phyloP scores from a whole-genome alignment of 2,797 vertebrate species.

The Tamandua tetradactyla region DNA sequence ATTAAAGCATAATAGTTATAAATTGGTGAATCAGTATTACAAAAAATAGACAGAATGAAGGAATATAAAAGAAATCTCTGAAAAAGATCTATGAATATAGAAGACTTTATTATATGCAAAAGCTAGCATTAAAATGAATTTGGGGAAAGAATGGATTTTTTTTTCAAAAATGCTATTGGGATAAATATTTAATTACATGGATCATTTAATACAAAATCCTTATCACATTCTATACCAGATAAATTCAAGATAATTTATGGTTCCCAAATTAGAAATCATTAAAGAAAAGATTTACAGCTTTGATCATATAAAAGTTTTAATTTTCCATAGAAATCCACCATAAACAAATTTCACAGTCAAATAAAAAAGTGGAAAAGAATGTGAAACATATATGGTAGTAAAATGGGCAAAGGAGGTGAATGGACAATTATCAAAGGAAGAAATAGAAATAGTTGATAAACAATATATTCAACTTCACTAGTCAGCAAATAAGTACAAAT shows the following conservation, averaged over 20 bases:
- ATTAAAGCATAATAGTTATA: neutral
- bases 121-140: neutral
- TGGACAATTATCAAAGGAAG: neutral
- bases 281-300: neutral
- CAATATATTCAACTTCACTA: neutral
- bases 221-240: neutral
- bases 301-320: neutral
- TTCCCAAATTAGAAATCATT: constrained; percentile 6
- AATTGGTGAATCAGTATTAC: neutral
- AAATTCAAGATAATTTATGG: neutral
- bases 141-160: neutral
- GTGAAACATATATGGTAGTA: neutral
- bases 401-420: neutral
- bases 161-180: neutral
- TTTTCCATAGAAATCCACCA: neutral
- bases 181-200: neutral
- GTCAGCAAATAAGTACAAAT: constrained; percentile 6
- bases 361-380: neutral
- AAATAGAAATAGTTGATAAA: neutral
- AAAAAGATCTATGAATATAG: neutral
- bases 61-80: neutral
- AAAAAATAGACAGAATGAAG: neutral
- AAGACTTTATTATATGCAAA: neutral
- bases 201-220: neutral
- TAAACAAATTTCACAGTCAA: neutral